These are phyloP conservation scores for Thereva unica DNA, from an alignment of 2,888 invertebrate genomes.

Conservation along the genomic window DNA sequence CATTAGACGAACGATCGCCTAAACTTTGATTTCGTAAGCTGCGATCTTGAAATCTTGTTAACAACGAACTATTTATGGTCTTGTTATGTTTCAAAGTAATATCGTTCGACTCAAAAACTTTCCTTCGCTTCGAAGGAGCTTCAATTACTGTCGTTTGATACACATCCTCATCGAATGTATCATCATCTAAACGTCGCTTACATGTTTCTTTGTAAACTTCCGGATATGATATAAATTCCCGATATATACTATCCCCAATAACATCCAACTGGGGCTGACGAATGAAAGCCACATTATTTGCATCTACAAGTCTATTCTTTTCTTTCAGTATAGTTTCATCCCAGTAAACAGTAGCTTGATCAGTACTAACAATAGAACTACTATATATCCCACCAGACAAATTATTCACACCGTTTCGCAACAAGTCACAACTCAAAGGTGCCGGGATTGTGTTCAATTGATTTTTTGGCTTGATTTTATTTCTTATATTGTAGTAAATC, in stretches of 20 bases:
- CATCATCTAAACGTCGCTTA: constrained; percentile 47
- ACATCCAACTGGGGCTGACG: constrained; percentile 48
- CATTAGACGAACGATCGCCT: neutral
- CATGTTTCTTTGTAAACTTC: constrained; percentile 45
- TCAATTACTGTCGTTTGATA: constrained; percentile 10
- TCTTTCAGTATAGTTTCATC: constrained; percentile 42
- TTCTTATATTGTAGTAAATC: constrained; percentile 51
- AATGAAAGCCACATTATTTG: constrained; percentile 53
- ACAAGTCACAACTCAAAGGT: constrained; percentile 54
- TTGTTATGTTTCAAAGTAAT: neutral
- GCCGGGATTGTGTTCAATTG: constrained; percentile 46
- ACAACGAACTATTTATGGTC: constrained; percentile 28
- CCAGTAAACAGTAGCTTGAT: constrained; percentile 51
- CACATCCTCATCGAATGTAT: neutral
- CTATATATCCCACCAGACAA: constrained; percentile 52
- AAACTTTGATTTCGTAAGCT: neutral
- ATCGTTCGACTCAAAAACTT: constrained; percentile 37
- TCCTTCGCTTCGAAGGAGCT: constrained; percentile 43
- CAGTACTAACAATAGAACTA: constrained; percentile 51
- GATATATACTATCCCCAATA: constrained; percentile 40
- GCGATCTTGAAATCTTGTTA: constrained; percentile 36
- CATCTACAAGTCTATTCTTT: constrained; percentile 43
- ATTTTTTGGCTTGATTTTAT: constrained; percentile 45
- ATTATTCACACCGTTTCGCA: constrained; percentile 50
- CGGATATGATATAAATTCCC: constrained; percentile 48